A percentile compares a stretch with the other conserved stretches of the same genome.
Conservation (phyloP, 2,113 vertebrate genomes). For the Patagioenas fasciata region DNA sequence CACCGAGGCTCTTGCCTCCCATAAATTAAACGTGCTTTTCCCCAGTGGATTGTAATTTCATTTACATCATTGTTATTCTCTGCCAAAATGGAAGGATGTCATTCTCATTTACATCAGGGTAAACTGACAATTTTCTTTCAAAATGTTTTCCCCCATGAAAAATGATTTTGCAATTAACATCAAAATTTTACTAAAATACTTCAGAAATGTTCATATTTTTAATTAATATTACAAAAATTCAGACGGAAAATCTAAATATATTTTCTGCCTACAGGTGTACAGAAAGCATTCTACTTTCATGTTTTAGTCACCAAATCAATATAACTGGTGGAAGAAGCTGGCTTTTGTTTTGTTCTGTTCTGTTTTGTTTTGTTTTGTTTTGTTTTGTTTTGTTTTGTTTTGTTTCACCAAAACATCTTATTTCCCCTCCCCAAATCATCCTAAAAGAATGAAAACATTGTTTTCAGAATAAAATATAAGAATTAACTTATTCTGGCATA, state of each 20-base stretch:
- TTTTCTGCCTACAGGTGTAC: background rate
- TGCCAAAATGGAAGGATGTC: background rate
- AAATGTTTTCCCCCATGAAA: background rate
- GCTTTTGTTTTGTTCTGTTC: no score
- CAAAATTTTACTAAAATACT: background rate
- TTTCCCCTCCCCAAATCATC: background rate
- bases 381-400: background rate
- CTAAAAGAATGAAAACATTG: background rate
- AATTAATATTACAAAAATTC: background rate
- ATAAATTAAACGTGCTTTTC: background rate
- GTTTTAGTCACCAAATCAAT: background rate
- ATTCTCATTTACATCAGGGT: background rate
- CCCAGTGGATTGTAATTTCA: background rate
- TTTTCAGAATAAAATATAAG: background rate
- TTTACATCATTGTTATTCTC: background rate
- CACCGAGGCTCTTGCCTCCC: background rate
- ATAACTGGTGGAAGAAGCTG: background rate
- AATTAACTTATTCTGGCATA: background rate
- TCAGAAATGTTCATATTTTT: background rate
- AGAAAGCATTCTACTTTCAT: background rate
- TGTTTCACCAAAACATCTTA: background rate
- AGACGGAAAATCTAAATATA: background rate
- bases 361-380: background rate
- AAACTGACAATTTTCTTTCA: background rate
- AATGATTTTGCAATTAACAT: background rate